Evolutionary conservation across 2,113 vertebrate genomes (phyloP), one percentile per base, ranked within the genome.

Genomic region (Euleptes europaea): DNA sequence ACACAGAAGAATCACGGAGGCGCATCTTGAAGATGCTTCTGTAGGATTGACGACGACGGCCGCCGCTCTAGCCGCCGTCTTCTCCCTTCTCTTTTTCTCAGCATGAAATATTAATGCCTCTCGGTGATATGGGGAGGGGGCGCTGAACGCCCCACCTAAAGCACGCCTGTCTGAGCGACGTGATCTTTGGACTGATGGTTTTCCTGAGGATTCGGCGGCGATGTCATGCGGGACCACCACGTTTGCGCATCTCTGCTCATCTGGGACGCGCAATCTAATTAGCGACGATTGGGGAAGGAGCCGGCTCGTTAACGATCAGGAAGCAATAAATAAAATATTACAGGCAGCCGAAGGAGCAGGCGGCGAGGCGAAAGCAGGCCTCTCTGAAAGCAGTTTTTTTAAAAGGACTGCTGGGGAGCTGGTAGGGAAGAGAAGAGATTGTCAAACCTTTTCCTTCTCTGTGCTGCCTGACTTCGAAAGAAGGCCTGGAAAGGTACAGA

Each of bases 291-390:
- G 85, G 87, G 84, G 88, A 83, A 82, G 92, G 33, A 84, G 51
- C 84, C 82, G 54, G 1, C 85, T 81, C 11, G 40, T 42, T 76
- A 91, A 77, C 84, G 40, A 78, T 10, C 80, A 85, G 92, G 85
- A 66, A 85, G 82, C 75, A 85, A 85, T 93, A 86, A 92, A 94
- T 93, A 87, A 91, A 93, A 91, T 76, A 94, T 84, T 31, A 90
- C 85, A 65, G 0, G 88, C 31, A 10, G 4, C 42, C 14, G 14
- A n/a, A 67, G 66, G 66, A 15, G 66, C 54, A 65, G 23, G 44
- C 80, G 70, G 15, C 9, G 80, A 70, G 80, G 67, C 4, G 6
- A 0, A 67, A 74, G 33, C 66, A 38, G 84, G 63, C 60, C 78
- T 80, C 84, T 77, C 78, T 74, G 83, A 15, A 82, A 35, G 71